Evolutionary conservation across 2,113 vertebrate species (phyloP), one percentile per base, ranked within the genome.

Genomic region (Cyanoderma ruficeps): DNA sequence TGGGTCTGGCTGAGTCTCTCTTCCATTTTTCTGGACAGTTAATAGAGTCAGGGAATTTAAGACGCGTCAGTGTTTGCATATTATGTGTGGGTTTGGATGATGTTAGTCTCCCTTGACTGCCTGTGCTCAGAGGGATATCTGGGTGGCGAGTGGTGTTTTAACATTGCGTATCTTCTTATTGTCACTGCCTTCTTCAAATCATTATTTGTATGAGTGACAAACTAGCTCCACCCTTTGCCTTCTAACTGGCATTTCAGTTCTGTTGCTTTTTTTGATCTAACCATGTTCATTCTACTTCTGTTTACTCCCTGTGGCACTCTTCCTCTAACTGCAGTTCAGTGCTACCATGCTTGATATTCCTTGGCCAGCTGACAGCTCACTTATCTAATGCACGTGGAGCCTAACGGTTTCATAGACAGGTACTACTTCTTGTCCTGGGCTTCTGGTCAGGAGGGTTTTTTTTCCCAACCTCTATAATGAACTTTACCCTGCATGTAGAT

Each of bases 301-400:
- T 97, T 97, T 97, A 95, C 95, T 97, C 88, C 96, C 96, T 96
- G 96, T 97, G 96, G 96, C 96, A 96, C 96, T 97, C 95, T 97
- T 96, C 96, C 96, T 97, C 96, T 97, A 97, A 97, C 96, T 95
- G 96, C 95, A 94, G 95, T 97, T 95, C 95, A 96, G 96, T 97
- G 96, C 96, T 97, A 96, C 96, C 96, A 97, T 96, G 96, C 95
- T 97, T 97, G 96, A 95, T 97, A 97, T 97, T 96, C 95, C 96
- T 94, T 97, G 96, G 95, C 96, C 95, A 96, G 96, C 96, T 97
- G 96, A 96, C 96, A 96, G 94, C 96, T 97, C 96, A 97, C 96
- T 96, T 95, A 95, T 97, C 96, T 97, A 97, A 95, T 96, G 95
- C 95, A 95, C 95, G 92, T 97, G 96, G 96, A 97, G 94, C 94